Conservation (phyloP, 2,888 invertebrate species). For the Smittia aterrima region DNA sequence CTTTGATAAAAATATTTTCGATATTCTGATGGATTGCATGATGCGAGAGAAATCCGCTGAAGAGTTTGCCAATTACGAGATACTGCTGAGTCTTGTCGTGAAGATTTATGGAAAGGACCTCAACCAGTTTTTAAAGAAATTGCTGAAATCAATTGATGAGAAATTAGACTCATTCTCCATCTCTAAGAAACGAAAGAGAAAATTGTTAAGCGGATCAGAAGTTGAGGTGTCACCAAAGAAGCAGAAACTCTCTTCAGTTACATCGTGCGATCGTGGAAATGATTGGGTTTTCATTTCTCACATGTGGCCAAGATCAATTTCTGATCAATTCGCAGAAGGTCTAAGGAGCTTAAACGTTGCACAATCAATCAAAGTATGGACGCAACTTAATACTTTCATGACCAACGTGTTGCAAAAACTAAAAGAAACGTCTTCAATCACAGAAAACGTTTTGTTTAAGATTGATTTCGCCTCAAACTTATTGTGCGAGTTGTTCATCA, state of each 20-base stretch:
- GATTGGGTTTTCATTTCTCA: not conserved
- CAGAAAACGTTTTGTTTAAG: constrained; percentile 31
- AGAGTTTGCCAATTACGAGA: not conserved
- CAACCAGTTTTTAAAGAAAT: constrained; percentile 28
- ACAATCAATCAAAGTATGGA: constrained; percentile 24
- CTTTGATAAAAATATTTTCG: constrained; percentile 12
- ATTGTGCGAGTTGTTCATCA: constrained; percentile 11
- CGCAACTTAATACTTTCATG: not conserved
- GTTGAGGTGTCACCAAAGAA: constrained; percentile 2
- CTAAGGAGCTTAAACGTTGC: constrained; percentile 3
- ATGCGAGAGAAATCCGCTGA: constrained; percentile 18
- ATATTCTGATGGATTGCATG: constrained; percentile 7
- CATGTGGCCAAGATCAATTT: not conserved
- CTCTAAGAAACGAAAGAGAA: not conserved
- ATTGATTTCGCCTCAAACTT: constrained; percentile 27
- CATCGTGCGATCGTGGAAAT: not conserved
- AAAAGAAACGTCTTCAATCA: not conserved
- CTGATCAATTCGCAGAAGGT: not conserved
- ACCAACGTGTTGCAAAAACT: not conserved
- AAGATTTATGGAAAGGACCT: constrained; percentile 34
- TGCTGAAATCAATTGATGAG: not conserved
- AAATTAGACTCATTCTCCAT: not conserved
- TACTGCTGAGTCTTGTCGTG: not conserved
- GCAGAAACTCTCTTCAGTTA: not conserved
- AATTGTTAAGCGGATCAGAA: not conserved